These are phyloP conservation scores for Drosophila picticornis DNA, from an alignment of 2,888 invertebrate genomes.

Conservation along the genomic window DNA sequence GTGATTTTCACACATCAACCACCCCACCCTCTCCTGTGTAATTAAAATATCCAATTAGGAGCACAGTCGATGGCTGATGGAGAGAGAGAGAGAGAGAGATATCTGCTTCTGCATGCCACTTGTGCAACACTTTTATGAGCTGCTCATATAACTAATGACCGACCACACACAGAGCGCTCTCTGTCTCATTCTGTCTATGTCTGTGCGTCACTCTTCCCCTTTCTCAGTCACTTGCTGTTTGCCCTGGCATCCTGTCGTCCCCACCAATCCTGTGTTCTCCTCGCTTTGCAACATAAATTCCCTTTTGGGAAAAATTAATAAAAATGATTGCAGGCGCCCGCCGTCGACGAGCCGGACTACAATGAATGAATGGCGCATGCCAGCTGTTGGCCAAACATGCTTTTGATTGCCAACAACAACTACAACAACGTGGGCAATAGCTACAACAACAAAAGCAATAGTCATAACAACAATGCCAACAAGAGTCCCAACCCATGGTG, in stretches of 20 bases:
- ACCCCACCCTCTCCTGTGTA: constrained; percentile 47
- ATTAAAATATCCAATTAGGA: constrained; percentile 76
- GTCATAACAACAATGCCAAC: constrained; percentile 14
- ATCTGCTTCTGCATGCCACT: constrained; percentile 38
- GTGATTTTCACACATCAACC: constrained; percentile 1
- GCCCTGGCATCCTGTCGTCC: constrained; percentile 1
- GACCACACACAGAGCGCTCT: constrained; percentile 9
- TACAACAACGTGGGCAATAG: constrained; percentile 22
- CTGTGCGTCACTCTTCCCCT: not conserved
- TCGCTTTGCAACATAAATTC: constrained; percentile 66
- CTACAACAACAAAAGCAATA: constrained; percentile 19
- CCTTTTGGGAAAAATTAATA: constrained; percentile 76
- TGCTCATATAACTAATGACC: constrained; percentile 58
- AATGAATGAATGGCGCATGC: constrained; percentile 79
- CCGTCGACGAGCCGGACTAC: constrained; percentile 44
- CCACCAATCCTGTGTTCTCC: constrained; percentile 20
- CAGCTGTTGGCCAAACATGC: constrained; percentile 78
- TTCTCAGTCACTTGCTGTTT: not conserved
- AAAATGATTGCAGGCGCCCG: constrained; percentile 74
- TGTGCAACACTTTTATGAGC: constrained; percentile 56
- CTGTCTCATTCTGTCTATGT: not conserved
- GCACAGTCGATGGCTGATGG: constrained; percentile 5
- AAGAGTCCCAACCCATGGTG: constrained; percentile 9
- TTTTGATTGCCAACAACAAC: constrained; percentile 73
- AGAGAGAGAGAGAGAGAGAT: not conserved